Base-by-base conservation (phyloP, 2,113 vertebrate species). In the Labeo rohita region DNA sequence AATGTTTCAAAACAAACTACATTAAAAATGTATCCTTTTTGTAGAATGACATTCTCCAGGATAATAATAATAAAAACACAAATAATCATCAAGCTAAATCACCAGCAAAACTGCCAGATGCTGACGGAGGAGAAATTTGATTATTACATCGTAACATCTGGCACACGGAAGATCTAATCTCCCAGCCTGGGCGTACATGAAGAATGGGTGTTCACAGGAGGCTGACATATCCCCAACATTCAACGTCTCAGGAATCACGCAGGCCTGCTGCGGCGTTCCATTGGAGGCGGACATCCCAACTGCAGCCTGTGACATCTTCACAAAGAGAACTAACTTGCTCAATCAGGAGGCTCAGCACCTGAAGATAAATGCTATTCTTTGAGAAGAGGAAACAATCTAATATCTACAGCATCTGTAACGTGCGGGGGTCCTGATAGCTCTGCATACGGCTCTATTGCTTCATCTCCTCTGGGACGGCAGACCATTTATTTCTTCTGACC, bases 81-180 rank as follows among this genome's bases (percentile, higher is more conserved):
- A 63, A 80, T 28, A 47, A 65, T 65, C 11, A 65, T 65, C 59
- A 28, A 47, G 43, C 43, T 47, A 54, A 49, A 73, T 77, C 34
- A 90, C 89, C 80, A 81, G 75, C 84, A 82, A 74, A 84, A 72
- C 85, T 88, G 84, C 86, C 90, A 92, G 90, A 90, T 90, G 90
- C 90, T 90, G 91, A 89, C 87, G 88, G 77, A 82, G 56, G 45
- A 88, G 86, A 88, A 89, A 88, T 81, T 90, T 84, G 84, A 88
- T 93, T 91, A 91, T 90, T 91, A 92, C 92, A 92, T 88, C 86
- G 89, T 91, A 92, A 89, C 90, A 91, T 93, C 89, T 92, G 91
- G 88, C 88, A 88, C 88, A 90, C 80, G 68, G 86, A 90, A 84
- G 87, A 89, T 90, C 83, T 89, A 91, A 88, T 91, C 91, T 91